These are phyloP conservation scores for Drosophila busckii DNA, from an alignment of 1,140 invertebrate species.

Conservation along the genomic window DNA sequence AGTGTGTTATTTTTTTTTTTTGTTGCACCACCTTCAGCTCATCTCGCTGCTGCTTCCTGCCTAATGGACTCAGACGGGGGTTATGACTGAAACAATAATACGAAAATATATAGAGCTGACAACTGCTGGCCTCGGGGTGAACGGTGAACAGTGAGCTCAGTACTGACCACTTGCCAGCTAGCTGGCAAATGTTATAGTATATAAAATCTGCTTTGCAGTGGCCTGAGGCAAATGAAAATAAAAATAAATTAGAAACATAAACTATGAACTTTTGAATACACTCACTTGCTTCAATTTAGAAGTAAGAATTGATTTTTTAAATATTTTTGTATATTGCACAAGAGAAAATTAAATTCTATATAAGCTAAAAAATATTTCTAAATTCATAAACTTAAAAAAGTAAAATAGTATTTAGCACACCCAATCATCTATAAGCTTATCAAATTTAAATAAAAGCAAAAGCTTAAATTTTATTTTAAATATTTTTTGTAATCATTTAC, in stretches of 20 bases:
- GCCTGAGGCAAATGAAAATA: constrained; percentile 16
- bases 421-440: no score
- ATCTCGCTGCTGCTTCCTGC: constrained; percentile 20
- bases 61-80: neutral
- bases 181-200: constrained; percentile 42
- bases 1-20: constrained; percentile 3
- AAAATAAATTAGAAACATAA: neutral
- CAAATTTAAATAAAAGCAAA: no score
- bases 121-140: constrained; percentile 30
- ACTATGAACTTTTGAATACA: constrained; percentile 7
- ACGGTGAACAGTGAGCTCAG: constrained; percentile 12
- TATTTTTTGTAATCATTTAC: no score
- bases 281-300: neutral
- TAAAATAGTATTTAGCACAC: no score
- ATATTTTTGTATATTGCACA: no score
- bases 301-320: no score
- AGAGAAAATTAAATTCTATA: no score
- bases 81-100: constrained; percentile 48
- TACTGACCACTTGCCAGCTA: constrained; percentile 55
- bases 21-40: constrained; percentile 12
- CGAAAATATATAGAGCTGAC: constrained; percentile 44
- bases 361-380: no score
- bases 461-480: no score
- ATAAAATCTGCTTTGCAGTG: constrained; percentile 44
- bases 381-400: no score